Evolutionary conservation across 2,113 vertebrate genomes (phyloP).

Genomic region (Anhinga rufa): DNA sequence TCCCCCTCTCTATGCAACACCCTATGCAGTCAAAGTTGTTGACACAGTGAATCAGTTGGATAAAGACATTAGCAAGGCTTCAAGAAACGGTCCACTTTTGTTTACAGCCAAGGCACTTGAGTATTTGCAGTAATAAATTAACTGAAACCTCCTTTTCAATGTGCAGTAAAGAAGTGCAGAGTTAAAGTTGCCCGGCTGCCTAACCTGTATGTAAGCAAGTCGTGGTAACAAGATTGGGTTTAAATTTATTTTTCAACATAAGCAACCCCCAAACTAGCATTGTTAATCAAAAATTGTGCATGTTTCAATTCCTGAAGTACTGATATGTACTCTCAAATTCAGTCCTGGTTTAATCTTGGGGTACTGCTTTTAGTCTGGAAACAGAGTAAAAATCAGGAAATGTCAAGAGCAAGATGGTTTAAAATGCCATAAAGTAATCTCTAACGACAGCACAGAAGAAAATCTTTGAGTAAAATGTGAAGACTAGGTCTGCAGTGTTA

Average conservation of each 20-base stretch:
- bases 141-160: background rate
- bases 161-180: background rate
- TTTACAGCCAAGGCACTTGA: background rate
- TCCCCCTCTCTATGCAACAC: background rate
- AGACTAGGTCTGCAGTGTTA: background rate
- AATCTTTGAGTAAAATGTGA: background rate
- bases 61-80: background rate
- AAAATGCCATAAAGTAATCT: background rate
- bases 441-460: background rate
- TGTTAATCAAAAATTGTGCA: rapidly evolving
- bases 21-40: background rate
- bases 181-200: background rate
- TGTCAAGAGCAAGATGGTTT: background rate
- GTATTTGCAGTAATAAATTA: background rate
- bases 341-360: background rate
- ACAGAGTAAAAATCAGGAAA: background rate
- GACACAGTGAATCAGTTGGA: background rate
- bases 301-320: background rate
- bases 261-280: no score
- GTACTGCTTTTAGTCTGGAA: background rate
- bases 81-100: background rate
- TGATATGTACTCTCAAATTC: background rate
- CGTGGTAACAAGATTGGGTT: background rate
- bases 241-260: background rate
- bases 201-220: background rate